These are phyloP conservation scores for Drosophila trichaetosa DNA, from an alignment of 2,888 invertebrate genomes.

Conservation along the genomic window DNA sequence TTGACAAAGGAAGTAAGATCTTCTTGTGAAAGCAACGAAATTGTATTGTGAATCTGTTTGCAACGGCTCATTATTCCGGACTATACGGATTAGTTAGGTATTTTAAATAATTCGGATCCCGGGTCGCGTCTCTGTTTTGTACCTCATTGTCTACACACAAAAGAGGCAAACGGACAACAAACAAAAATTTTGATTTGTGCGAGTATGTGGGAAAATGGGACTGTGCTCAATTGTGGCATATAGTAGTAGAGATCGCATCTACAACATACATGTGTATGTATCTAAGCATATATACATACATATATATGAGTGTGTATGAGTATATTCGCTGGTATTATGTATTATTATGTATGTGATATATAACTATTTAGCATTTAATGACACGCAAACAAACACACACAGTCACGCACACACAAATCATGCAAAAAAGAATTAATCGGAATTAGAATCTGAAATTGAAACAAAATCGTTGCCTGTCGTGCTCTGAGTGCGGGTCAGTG, in stretches of 20 bases:
- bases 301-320: neutral
- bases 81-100: conserved; percentile 17
- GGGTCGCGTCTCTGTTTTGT: conserved; percentile 3
- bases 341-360: conserved; percentile 17
- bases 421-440: conserved; percentile 21
- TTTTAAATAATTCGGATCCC: conserved; percentile 41
- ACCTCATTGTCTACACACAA: conserved; percentile 58
- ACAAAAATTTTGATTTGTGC: conserved; percentile 69
- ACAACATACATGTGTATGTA: conserved; percentile 3
- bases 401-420: conserved; percentile 31
- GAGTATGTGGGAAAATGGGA: conserved; percentile 74
- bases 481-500: conserved; percentile 58
- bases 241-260: conserved; percentile 25
- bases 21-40: conserved; percentile 1
- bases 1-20: neutral
- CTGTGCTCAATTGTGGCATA: conserved; percentile 65
- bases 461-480: conserved; percentile 35
- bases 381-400: conserved; percentile 8
- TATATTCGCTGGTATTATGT: neutral
- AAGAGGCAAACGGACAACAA: conserved; percentile 54
- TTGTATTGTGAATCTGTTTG: conserved; percentile 29
- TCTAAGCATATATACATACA: neutral
- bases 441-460: conserved; percentile 40
- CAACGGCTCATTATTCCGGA: conserved; percentile 26
- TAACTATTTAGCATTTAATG: conserved; percentile 19